These are phyloP conservation scores for Pristis pectinata DNA, from an alignment of 2,797 vertebrate species.

Conservation along the genomic window DNA sequence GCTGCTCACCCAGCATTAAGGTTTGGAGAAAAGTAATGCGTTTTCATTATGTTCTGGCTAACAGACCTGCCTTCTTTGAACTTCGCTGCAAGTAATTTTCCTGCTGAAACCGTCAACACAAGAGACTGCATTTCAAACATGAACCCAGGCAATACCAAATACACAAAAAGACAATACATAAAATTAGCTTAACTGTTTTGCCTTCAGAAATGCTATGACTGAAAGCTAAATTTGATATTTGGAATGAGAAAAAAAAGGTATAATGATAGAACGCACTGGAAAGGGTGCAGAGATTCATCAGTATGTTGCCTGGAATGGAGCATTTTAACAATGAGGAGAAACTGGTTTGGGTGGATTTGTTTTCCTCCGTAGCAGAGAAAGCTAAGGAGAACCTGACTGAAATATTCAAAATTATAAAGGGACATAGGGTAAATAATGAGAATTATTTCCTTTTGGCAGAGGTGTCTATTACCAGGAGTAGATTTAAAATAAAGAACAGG, in stretches of 20 bases:
- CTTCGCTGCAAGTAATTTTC: not conserved
- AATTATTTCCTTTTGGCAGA: too few relatives aligned
- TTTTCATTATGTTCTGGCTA: not conserved
- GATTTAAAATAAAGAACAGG: too few relatives aligned
- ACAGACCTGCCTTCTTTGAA: not conserved
- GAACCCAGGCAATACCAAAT: not conserved
- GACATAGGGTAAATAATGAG: too few relatives aligned
- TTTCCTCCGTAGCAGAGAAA: too few relatives aligned
- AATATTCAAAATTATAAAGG: too few relatives aligned
- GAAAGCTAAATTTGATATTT: not conserved
- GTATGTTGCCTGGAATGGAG: too few relatives aligned
- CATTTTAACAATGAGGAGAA: too few relatives aligned
- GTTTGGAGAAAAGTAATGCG: not conserved
- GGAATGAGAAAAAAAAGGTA: not conserved
- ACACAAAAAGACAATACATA: not conserved
- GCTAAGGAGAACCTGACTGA: too few relatives aligned
- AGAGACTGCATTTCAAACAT: not conserved
- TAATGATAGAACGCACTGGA: not conserved
- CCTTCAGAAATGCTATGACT: not conserved
- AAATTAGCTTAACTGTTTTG: not conserved
- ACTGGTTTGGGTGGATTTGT: too few relatives aligned
- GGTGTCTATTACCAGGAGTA: too few relatives aligned
- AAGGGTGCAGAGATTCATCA: too few relatives aligned
- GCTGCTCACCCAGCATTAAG: not conserved
- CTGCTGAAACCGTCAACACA: not conserved